phyloP scores from a whole-genome alignment of 2,888 invertebrate genomes.

The Operophtera brumata region DNA sequence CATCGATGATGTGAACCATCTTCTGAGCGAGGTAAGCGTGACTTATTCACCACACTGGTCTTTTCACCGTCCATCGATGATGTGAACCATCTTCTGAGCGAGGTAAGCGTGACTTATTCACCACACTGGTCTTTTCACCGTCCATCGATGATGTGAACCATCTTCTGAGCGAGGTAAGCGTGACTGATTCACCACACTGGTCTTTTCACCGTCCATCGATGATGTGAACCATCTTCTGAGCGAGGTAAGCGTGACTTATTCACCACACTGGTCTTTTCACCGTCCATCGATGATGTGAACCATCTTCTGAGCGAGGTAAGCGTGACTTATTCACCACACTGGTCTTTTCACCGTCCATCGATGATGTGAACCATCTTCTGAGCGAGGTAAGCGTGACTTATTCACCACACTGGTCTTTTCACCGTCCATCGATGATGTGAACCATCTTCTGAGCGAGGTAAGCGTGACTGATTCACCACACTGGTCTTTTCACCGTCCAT shows the following conservation, averaged over 20 bases:
- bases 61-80: conserved; percentile 66
- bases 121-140: conserved; percentile 29
- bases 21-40: conserved; percentile 82
- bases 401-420: too few relatives aligned
- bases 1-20: conserved; percentile 79
- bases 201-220: conserved; percentile 55
- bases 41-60: too few relatives aligned
- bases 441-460: conserved; percentile 84
- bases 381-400: conserved; percentile 83
- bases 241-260: too few relatives aligned
- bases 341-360: conserved; percentile 66
- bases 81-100: conserved; percentile 83
- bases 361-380: conserved; percentile 83
- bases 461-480: too few relatives aligned
- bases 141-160: conserved; percentile 80
- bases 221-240: conserved; percentile 83
- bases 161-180: conserved; percentile 82
- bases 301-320: conserved; percentile 83
- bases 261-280: too few relatives aligned
- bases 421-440: conserved; percentile 78
- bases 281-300: conserved; percentile 79
- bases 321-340: too few relatives aligned
- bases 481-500: too few relatives aligned
- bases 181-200: too few relatives aligned
- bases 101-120: conserved; percentile 53